Base-by-base conservation (phyloP, 2,888 invertebrate species). In the Drosophila longiperda region DNA sequence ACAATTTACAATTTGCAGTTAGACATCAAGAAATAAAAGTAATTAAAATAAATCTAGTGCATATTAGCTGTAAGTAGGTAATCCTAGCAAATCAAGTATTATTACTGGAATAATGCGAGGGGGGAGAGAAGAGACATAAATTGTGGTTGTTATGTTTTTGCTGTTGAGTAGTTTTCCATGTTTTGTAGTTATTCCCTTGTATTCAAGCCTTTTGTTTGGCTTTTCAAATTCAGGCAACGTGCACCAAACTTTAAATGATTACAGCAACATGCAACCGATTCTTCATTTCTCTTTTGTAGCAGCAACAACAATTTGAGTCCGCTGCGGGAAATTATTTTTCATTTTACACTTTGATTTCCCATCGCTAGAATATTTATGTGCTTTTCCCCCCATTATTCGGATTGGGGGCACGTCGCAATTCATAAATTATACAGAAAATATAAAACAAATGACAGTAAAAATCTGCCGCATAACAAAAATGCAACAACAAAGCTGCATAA, bases 111-210 rank as follows among this genome's bases (percentile, higher is more conserved):
- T 4, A 8, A 9, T 40, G 11, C 34, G 11, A 36, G 15, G 36
- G 11, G 17, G 4, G 32, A 15, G 36, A 7, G 23, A 58, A 12
- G 32, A 17, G 36, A 15, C 9, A 49, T 52, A 49, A 66, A 69
- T 61, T 36, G 61, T 53, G 23, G 63, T 42, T 63, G 58, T 68
- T 62, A 65, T 71, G 58, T 26, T 48, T 40, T 12, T 50, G 23
- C 8, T 33, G 63, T 42, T 78, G 75, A 87, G 87, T 83, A 73
- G 64, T 77, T 83, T 85, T 82, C 73, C 85, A 70, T 83, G 87
- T 87, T 82, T 66, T 60, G 34, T 67, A 54, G 48, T 66, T 66
- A 53, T 66, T 62, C 78, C 29, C 49, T 57, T 45, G 57, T 70
- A 52, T 69, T 61, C 61, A 50, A 50, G 60, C 45, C 58, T 79